Conservation (phyloP, 2,797 vertebrate species). For the Sciurus vulgaris region DNA sequence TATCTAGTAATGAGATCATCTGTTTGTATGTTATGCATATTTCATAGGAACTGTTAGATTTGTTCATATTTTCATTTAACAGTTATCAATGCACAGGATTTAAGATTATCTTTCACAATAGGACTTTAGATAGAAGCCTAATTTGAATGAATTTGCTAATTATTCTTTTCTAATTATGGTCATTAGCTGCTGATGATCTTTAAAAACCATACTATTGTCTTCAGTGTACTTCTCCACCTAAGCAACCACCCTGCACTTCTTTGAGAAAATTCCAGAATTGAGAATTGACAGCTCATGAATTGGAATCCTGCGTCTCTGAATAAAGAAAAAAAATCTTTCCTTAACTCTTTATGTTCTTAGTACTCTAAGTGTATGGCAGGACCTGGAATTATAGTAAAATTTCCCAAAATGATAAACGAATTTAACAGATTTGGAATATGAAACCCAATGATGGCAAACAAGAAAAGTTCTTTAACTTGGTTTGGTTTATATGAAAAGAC, state of each 20-base stretch:
- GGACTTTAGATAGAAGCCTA: constrained; percentile 5
- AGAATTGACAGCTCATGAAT: constrained; percentile 9
- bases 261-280: constrained; percentile 46
- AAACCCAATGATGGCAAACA: neutral
- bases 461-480: constrained; percentile 2
- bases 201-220: constrained; percentile 33
- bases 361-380: neutral
- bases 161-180: constrained; percentile 70
- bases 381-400: neutral
- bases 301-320: neutral
- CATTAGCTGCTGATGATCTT: constrained; percentile 67
- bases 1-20: neutral
- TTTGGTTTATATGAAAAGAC: neutral
- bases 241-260: neutral
- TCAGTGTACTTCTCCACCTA: constrained; percentile 60
- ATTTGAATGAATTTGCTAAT: constrained; percentile 69
- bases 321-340: neutral
- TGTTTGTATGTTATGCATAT: constrained; percentile 52
- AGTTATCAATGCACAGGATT: constrained; percentile 53
- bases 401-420: neutral
- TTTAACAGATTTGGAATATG: constrained; percentile 24
- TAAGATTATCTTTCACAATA: constrained; percentile 57
- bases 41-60: constrained; percentile 45
- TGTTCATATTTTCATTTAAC: constrained; percentile 54
- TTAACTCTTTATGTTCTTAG: constrained; percentile 4